These are phyloP conservation scores for Lagorchestes hirsutus DNA, from an alignment of 2,797 vertebrate species.

Conservation along the genomic window DNA sequence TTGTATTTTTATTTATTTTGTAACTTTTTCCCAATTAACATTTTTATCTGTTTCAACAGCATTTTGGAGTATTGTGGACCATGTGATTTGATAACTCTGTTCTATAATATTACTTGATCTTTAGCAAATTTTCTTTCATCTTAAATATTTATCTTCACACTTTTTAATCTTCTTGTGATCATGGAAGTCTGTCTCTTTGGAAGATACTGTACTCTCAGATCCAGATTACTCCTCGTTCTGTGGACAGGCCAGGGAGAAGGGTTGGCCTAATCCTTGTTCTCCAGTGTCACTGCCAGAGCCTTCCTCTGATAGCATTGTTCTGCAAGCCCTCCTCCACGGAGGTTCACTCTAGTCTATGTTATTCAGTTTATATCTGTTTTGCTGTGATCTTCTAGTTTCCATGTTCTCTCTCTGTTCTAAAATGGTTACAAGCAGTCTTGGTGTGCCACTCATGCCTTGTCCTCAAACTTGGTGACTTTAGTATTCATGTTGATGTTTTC, in stretches of 20 bases:
- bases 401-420: not conserved
- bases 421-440: not conserved
- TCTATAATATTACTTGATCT: not conserved
- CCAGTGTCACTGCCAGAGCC: not conserved
- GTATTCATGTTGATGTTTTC: not conserved
- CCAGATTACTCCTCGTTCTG: not conserved
- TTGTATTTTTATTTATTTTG: not conserved
- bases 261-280: not conserved
- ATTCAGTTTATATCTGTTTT: not conserved
- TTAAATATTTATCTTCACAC: not conserved
- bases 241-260: not conserved
- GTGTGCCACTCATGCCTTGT: not conserved
- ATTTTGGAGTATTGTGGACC: not conserved
- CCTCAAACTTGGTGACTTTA: not conserved
- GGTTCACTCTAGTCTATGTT: not conserved
- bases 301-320: not conserved
- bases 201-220: not conserved
- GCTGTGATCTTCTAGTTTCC: not conserved
- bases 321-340: not conserved
- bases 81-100: not conserved
- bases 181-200: not conserved
- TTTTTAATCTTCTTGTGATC: not conserved
- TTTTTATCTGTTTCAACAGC: not conserved
- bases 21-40: not conserved
- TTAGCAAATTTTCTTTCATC: not conserved